Percentiles rank a stretch among this genome's conserved stretches.
Conservation (phyloP, 1,140 invertebrate genomes). For the Lepeophtheirus salmonis region DNA sequence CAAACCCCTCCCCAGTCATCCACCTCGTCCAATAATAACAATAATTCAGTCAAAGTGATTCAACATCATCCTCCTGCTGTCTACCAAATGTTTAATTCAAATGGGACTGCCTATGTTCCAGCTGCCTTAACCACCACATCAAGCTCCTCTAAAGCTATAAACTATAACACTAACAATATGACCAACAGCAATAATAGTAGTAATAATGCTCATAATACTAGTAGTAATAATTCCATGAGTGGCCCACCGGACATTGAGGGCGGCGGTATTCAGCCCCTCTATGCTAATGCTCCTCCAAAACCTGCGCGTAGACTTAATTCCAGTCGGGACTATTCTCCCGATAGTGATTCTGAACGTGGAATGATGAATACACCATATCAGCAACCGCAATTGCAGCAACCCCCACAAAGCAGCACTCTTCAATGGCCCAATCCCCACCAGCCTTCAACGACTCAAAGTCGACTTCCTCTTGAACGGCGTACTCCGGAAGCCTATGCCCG, state of each 20-base stretch:
- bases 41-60: slow-evolving; percentile 1
- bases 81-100: slow-evolving; percentile 8
- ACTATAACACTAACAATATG: too few species aligned
- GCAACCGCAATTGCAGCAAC: slow-evolving; percentile 1
- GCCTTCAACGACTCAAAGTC: neutral
- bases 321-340: slow-evolving; percentile 39
- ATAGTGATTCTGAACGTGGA: slow-evolving; percentile 15
- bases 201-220: slow-evolving; percentile 3
- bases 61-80: slow-evolving; percentile 11
- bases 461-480: slow-evolving; percentile 36
- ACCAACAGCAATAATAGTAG: too few species aligned
- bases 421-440: neutral
- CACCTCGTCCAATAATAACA: neutral
- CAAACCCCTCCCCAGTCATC: neutral
- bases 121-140: neutral
- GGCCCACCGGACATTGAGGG: neutral
- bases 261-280: slow-evolving; percentile 41
- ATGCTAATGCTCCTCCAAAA: slow-evolving; percentile 72
- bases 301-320: slow-evolving; percentile 41
- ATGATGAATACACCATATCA: slow-evolving; percentile 8
- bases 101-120: slow-evolving; percentile 7
- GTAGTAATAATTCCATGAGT: neutral
- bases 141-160: neutral
- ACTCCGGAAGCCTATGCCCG: slow-evolving; percentile 61
- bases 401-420: neutral